Conservation (phyloP, 2,797 vertebrate species). For the Hyperoplus lanceolatus region DNA sequence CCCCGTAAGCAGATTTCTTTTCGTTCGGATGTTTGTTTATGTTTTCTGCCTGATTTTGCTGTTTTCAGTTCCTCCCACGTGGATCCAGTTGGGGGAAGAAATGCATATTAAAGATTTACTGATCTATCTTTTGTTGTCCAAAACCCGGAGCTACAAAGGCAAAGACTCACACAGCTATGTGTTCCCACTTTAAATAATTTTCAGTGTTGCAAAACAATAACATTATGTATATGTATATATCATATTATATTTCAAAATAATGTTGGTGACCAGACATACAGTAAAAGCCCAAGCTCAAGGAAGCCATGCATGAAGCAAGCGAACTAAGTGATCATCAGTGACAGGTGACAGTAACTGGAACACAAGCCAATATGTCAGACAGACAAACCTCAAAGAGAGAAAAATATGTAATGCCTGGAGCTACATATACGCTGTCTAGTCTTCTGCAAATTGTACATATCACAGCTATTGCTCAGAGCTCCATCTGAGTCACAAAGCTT, state of each 20-base stretch:
- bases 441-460: neutral
- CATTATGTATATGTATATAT: too few relatives aligned
- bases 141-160: neutral
- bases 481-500: neutral
- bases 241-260: neutral
- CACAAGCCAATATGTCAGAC: neutral
- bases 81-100: constrained; percentile 4
- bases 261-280: neutral
- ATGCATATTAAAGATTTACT: neutral
- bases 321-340: constrained; percentile 13
- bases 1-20: constrained; percentile 39
- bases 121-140: neutral
- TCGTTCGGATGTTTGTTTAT: constrained; percentile 45
- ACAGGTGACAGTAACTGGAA: neutral
- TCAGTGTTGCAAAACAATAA: neutral
- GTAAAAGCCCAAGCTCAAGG: neutral
- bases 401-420: neutral
- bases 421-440: neutral
- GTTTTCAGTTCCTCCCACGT: constrained; percentile 35
- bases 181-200: neutral
- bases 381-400: neutral
- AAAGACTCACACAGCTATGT: neutral
- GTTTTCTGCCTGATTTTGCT: constrained; percentile 38
- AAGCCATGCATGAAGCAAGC: neutral
- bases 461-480: neutral